Conservation (phyloP, 2,113 vertebrate genomes). For the Pelmatolapia mariae region DNA sequence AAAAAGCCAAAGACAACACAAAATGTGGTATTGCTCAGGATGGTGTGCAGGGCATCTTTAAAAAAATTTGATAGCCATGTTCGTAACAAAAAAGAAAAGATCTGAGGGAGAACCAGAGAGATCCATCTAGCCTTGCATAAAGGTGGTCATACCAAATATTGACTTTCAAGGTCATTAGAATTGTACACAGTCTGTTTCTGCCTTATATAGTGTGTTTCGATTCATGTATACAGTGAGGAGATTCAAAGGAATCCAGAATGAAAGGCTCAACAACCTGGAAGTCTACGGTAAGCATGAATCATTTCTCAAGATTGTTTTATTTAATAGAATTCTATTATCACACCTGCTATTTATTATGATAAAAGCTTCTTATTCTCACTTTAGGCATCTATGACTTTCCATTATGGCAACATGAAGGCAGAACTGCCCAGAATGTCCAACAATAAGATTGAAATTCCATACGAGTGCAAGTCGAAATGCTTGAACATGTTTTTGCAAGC, state of each 20-base stretch:
- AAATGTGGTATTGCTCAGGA: not conserved
- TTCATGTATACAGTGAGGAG: not conserved
- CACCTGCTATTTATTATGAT: not conserved
- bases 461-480: not conserved
- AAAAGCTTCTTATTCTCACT: not conserved
- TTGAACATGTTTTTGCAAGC: not conserved
- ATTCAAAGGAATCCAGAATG: not conserved
- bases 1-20: not conserved
- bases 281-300: not conserved
- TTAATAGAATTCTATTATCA: not conserved
- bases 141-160: not conserved
- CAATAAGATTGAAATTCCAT: not conserved
- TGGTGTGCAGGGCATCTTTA: not conserved
- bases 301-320: not conserved
- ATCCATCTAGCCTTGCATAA: not conserved
- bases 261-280: not conserved
- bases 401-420: not conserved
- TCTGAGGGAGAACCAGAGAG: accelerated
- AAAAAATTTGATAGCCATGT: not conserved
- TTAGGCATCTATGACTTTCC: not conserved
- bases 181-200: not conserved
- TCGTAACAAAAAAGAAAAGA: not conserved
- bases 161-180: not conserved
- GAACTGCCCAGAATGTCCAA: not conserved
- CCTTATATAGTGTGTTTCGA: not conserved